Base-by-base conservation (phyloP, 2,113 vertebrate genomes). In the Eurypyga helias region DNA sequence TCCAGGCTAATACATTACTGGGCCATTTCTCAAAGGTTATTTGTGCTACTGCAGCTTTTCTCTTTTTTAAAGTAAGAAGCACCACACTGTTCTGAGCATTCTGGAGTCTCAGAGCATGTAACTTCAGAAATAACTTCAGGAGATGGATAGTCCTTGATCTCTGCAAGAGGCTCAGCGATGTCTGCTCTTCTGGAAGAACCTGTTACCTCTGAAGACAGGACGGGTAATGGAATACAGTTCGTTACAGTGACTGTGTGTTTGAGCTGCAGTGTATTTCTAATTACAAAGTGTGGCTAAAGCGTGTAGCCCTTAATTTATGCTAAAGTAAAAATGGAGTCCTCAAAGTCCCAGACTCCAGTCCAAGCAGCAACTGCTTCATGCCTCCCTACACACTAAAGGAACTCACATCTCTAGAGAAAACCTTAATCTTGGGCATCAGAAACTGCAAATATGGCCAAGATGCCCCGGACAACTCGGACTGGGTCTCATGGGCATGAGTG, bases 51-150 rank as follows among this genome's bases (percentile, higher is more conserved):
- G 48, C 24, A 83, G 66, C 38, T 87, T 36, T 73, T 83, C 18
- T 18, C 8, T 6, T 4, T 21, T 28, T 41, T 38, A 10, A 8
- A 21, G 14, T 0, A 46, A 46, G 78, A 71, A 66, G 33, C 7
- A 2, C 4, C 55, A 9, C 2, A 7, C 26, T n/a, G 43, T 2
- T 18, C 28, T 21, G 17, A 5, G 19, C 0, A 4, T 11, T 24
- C 65, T 61, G 78, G 51, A 52, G 1, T 20, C 52, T 26, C 28
- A 0, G 51, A 58, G 38, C 24, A 10, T 6, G 26, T 2, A 11
- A 17, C 31, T 25, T 66, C 49, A 58, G 72, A 29, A 45, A 36
- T 20, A 13, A 5, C 24, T 45, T 60, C 3, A 18, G 82, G 52
- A 41, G 18, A 9, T 41, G 26, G 10, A 1, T 2, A 28, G 28